phyloP scores from a whole-genome alignment of 2,113 vertebrate species.

The Chloropsis hardwickii region DNA sequence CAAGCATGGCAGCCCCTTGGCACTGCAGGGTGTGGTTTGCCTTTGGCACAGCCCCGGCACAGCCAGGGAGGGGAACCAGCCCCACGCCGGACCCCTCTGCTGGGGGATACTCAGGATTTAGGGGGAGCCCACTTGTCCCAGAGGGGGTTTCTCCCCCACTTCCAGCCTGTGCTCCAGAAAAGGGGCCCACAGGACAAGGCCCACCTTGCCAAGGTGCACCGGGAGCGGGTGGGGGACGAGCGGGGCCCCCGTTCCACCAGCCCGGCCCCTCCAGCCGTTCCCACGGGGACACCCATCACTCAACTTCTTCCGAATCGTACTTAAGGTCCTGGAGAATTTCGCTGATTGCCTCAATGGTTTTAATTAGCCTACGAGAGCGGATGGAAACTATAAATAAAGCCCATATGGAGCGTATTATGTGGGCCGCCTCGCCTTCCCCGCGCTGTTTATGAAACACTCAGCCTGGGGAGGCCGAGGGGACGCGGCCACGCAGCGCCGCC shows the following conservation, averaged over 20 bases:
- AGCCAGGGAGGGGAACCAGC: not conserved
- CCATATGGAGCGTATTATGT: slow-evolving; percentile 78
- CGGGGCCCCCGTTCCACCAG: not conserved
- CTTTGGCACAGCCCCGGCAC: accelerated
- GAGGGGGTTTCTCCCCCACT: not conserved
- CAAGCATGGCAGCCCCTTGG: not conserved
- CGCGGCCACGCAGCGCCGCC: slow-evolving; percentile 18
- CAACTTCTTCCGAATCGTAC: slow-evolving; percentile 90
- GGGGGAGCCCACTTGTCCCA: not conserved
- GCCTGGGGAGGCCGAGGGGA: slow-evolving; percentile 50
- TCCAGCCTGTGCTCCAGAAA: not conserved
- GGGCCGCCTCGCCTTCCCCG: slow-evolving; percentile 48
- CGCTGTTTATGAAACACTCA: slow-evolving; percentile 72
- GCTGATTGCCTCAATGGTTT: slow-evolving; percentile 91
- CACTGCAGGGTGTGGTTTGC: not conserved
- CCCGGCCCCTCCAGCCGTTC: not conserved
- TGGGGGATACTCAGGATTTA: not conserved
- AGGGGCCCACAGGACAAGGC: not conserved
- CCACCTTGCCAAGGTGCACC: not conserved
- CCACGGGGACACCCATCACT: slow-evolving; percentile 77
- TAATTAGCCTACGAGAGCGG: slow-evolving; percentile 88
- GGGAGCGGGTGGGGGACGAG: not conserved
- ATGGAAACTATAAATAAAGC: slow-evolving; percentile 85
- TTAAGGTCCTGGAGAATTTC: slow-evolving; percentile 97
- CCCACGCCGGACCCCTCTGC: accelerated